Conservation (phyloP, 2,113 vertebrate genomes). For the Odontesthes bonariensis region DNA sequence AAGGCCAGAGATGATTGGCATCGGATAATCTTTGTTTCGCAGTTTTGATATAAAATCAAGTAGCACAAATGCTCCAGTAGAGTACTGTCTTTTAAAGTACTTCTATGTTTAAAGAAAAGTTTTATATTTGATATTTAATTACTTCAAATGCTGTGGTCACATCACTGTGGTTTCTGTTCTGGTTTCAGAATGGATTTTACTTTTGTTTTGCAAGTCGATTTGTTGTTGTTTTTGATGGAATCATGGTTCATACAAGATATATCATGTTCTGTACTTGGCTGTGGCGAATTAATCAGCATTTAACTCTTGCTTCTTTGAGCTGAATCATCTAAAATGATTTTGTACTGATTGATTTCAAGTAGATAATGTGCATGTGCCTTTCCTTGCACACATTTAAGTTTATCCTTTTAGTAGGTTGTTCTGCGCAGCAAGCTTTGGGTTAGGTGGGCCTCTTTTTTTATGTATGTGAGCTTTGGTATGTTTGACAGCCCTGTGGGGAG, state of each 20-base stretch:
- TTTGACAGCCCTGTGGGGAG: slow-evolving; percentile 54
- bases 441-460: slow-evolving; percentile 49
- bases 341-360: background rate
- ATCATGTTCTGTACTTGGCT: too few relatives aligned
- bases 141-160: slow-evolving; percentile 3
- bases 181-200: slow-evolving; percentile 15
- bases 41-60: too few relatives aligned
- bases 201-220: background rate
- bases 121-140: too few relatives aligned
- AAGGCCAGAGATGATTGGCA: too few relatives aligned
- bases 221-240: background rate
- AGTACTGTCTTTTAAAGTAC: too few relatives aligned
- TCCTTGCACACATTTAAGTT: background rate
- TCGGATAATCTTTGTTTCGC: too few relatives aligned
- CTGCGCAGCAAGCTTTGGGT: slow-evolving; percentile 6
- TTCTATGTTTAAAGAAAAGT: too few relatives aligned
- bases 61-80: too few relatives aligned
- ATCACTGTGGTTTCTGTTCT: slow-evolving; percentile 36
- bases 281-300: too few relatives aligned
- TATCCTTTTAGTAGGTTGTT: slow-evolving; percentile 12
- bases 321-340: background rate
- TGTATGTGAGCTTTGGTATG: slow-evolving; percentile 52
- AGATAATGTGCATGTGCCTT: background rate
- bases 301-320: too few relatives aligned
- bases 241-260: background rate